Base-by-base conservation (phyloP, 2,113 vertebrate species). In the Choloepus hoffmanni region DNA sequence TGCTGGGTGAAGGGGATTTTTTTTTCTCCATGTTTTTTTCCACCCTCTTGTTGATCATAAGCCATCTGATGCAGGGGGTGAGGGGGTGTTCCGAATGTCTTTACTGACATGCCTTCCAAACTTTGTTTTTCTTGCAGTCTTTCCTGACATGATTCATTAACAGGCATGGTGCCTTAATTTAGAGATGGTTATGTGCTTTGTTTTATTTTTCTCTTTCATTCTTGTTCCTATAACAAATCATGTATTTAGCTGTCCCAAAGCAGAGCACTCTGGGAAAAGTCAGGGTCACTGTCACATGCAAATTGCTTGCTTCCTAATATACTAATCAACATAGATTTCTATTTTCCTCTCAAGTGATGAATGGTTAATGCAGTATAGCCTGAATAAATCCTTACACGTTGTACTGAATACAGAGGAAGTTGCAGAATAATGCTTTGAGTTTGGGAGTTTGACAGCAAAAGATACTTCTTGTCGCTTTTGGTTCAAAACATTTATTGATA, bases 1-100 rank as follows among this genome's bases (percentile, higher is more conserved):
- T 65, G 28, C 74, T 48, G 18, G 11, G 45, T 67, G 11, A 86
- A 85, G n/a, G 36, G 18, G 26, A 45, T 70, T 62, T 55, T 82
- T 5, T 60, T 36, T 53, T 33, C 16, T 13, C 15, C 16, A 1
- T 68, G 15, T 62, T 84, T 89, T 97, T 82, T 77, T 45, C 81
- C 45, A 63, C 85, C 45, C 60, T 79, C 83, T 89, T 45, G 63
- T 53, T 79, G 89, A 84, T 93, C 70, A 81, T 14, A 62, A 87
- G 24, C 95, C 92, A 87, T 95, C 95, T 96, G 97, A 94, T 77
- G 60, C 92, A 92, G 84, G 55, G 19, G 30, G 86, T 89, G 95
- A 95, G 96, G 93, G 93, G 92, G 95, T 96, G 92, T 96, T 95
- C 76, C 88, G 96, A 97, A 92, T 96, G 79, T 70, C 82, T 94